Evolutionary conservation across 1,140 invertebrate species (phyloP).

Genomic region (Heliconius eleuchia): DNA sequence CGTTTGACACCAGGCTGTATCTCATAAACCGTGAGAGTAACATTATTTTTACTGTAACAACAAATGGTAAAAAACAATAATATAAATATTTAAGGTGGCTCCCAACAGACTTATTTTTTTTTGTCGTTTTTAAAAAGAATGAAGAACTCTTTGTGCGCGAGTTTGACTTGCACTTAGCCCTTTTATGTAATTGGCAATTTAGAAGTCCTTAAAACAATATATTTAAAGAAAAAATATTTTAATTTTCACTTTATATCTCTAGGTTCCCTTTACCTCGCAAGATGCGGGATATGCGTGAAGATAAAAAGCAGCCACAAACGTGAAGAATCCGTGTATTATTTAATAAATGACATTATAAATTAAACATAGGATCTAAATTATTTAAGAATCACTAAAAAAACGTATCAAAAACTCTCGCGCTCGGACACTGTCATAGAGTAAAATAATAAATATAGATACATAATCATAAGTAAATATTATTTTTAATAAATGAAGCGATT

Average conservation of each 20-base stretch:
- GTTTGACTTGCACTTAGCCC: too few relatives aligned
- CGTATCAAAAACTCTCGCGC: slow-evolving; percentile 49
- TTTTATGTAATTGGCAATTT: too few relatives aligned
- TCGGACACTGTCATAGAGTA: slow-evolving; percentile 38
- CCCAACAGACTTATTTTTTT: too few relatives aligned
- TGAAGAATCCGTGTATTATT: slow-evolving; percentile 39
- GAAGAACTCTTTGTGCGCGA: too few relatives aligned
- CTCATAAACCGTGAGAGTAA: too few relatives aligned
- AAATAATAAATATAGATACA: neutral
- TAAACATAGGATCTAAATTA: slow-evolving; percentile 61
- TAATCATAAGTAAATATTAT: neutral
- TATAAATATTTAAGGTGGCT: too few relatives aligned
- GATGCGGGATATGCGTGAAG: neutral
- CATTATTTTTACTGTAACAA: too few relatives aligned
- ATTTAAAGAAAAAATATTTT: too few relatives aligned
- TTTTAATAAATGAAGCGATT: neutral
- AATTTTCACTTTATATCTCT: neutral
- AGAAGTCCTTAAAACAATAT: too few relatives aligned
- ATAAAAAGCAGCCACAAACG: neutral
- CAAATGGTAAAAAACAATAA: too few relatives aligned
- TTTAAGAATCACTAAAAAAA: slow-evolving; percentile 55
- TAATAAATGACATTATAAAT: slow-evolving; percentile 71
- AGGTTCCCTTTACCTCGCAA: neutral
- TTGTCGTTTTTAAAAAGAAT: too few relatives aligned
- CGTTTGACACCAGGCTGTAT: too few relatives aligned